phyloP scores from a whole-genome alignment of 1,140 invertebrate species.

The Drosophila mauritiana region DNA sequence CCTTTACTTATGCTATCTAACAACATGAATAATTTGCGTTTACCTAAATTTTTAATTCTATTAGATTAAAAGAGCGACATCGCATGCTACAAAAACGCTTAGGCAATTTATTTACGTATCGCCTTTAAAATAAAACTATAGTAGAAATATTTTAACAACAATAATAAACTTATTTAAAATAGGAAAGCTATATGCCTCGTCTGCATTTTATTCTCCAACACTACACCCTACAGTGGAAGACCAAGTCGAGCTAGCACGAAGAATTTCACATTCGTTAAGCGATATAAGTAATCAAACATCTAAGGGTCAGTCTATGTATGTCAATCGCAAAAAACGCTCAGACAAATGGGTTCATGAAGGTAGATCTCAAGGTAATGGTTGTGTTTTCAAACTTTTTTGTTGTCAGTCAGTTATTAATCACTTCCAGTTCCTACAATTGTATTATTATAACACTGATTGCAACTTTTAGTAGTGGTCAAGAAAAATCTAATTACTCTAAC shows the following conservation, averaged over 20 bases:
- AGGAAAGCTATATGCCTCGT: constrained; percentile 97
- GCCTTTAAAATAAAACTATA: constrained; percentile 50
- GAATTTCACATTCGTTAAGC: constrained; percentile 96
- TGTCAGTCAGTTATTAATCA: not conserved
- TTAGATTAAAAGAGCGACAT: not conserved
- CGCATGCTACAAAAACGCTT: not conserved
- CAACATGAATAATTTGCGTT: constrained; percentile 2
- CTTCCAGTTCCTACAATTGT: constrained; percentile 1
- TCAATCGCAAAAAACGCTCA: constrained; percentile 95
- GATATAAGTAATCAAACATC: constrained; percentile 96
- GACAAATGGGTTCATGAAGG: constrained; percentile 97
- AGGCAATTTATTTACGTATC: constrained; percentile 56
- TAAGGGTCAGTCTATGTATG: constrained; percentile 97
- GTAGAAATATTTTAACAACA: constrained; percentile 40
- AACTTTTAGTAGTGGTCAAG: not conserved
- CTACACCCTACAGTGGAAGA: constrained; percentile 97
- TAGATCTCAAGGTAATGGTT: constrained; percentile 74
- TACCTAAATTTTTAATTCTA: not conserved
- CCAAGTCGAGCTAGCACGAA: constrained; percentile 95
- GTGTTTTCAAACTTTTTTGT: constrained; percentile 18
- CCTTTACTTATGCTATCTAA: constrained; percentile 1
- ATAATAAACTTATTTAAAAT: constrained; percentile 61
- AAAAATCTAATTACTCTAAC: not conserved
- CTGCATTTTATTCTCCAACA: constrained; percentile 95
- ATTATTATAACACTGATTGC: not conserved